Conservation (phyloP, 2,888 invertebrate species). For the Epistrophe grossulariae region DNA sequence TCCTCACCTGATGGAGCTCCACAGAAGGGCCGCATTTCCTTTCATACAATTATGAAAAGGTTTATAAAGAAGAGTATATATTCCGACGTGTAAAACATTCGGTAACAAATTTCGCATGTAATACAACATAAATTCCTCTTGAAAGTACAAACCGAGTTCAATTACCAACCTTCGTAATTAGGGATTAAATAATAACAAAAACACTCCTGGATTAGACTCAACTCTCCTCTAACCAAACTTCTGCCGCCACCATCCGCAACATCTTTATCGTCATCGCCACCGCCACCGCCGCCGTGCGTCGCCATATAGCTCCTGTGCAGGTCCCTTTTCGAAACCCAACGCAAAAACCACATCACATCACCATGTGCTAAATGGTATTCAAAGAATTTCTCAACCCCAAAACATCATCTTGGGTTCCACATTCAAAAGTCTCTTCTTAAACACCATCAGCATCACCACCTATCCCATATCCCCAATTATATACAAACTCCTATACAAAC, state of each 20-base stretch:
- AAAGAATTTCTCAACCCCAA: constrained; percentile 63
- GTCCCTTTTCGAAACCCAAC: constrained; percentile 11
- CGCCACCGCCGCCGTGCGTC: neutral
- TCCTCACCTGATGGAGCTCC: neutral
- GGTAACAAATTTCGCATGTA: constrained; percentile 51
- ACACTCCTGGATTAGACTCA: constrained; percentile 49
- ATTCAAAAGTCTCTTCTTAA: constrained; percentile 39
- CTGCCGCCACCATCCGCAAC: neutral
- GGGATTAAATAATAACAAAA: constrained; percentile 71
- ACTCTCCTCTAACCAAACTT: neutral
- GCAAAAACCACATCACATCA: constrained; percentile 63
- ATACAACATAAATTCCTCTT: constrained; percentile 57
- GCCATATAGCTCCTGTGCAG: neutral
- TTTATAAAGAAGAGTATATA: neutral
- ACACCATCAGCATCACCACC: neutral
- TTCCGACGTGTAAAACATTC: constrained; percentile 22
- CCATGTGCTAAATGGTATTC: constrained; percentile 72
- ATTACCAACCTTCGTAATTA: constrained; percentile 67
- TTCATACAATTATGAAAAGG: constrained; percentile 8
- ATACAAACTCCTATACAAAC: neutral
- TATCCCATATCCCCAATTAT: neutral
- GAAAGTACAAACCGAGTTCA: constrained; percentile 60
- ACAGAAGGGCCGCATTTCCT: neutral
- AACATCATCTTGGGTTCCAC: constrained; percentile 57
- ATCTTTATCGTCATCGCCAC: neutral